Evolutionary conservation across 2,113 vertebrate genomes (phyloP), one percentile per base, ranked within the genome.

Genomic region (Origma solitaria): DNA sequence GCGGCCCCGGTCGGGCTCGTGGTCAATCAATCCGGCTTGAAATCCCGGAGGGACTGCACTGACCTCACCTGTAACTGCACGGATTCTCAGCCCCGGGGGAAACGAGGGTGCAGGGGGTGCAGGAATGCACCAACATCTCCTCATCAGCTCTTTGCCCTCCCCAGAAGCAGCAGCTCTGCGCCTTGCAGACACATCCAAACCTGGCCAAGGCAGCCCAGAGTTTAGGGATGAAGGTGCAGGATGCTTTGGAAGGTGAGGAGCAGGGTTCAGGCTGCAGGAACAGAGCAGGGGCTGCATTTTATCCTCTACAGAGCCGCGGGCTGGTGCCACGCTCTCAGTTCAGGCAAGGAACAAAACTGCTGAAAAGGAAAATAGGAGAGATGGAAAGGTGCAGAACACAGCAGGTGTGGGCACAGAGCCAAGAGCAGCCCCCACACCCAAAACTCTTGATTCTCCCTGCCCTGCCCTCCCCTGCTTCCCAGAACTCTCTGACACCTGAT

Each of bases 221-320:
- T 31, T 15, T 1, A 9, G 37, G 51, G 23, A 19, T 7, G 56
- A 45, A 62, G 72, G 3, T 1, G 10, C 15, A 19, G 40, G 50
- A 54, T 2, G 7, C 23, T 79, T 10, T 15, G 31, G 25, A 24
- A 64, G 45, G n/a, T 0, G 3, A 58, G 53, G 20, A 78, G 65
- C 31, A 11, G 47, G 7, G 7, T 11, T 50, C 6, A 30, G 50
- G 54, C 45, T 56, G 45, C 60, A 23, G 53, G 37, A 82, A 21
- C 61, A 37, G 25, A 9, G 65, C 0, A 0, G 33, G 53, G 22
- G 13, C 38, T 66, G 38, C 6, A 0, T 21, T 49, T 79, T 24
- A 38, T 45, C 50, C 65, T 40, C 38, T 11, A 9, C 19, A 11
- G 30, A 33, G 30, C 28, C 1, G 0, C 16, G 57, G 38, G 77